These are phyloP conservation scores for Limnothrissa miodon DNA, from an alignment of 2,113 vertebrate genomes.

Conservation along the genomic window DNA sequence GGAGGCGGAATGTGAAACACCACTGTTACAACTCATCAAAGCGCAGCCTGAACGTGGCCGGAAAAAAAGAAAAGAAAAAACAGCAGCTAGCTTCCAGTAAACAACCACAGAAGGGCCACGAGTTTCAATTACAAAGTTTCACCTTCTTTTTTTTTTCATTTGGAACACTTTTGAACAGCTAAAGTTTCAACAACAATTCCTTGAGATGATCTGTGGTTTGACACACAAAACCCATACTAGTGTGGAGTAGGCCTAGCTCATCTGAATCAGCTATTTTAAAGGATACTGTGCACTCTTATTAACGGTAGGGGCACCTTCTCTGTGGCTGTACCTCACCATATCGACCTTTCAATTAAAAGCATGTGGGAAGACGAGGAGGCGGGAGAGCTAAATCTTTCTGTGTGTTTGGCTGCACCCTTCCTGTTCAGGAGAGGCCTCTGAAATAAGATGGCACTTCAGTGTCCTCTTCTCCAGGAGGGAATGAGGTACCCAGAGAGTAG, in stretches of 20 bases:
- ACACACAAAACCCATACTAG: neutral
- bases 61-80: neutral
- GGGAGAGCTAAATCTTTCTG: neutral
- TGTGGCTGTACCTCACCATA: neutral
- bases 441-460: neutral
- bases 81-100: conserved; percentile 2
- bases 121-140: neutral
- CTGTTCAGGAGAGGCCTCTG: neutral
- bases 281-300: neutral
- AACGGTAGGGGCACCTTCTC: neutral
- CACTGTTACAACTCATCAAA: conserved; percentile 19
- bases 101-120: neutral
- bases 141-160: neutral
- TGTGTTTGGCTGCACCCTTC: conserved; percentile 12
- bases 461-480: neutral
- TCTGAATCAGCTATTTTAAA: neutral
- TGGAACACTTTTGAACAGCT: neutral
- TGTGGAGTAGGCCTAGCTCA: neutral
- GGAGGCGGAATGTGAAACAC: conserved; percentile 22
- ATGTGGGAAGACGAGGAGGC: neutral
- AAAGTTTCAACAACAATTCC: neutral
- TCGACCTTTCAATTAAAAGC: conserved; percentile 3
- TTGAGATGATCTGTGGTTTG: neutral
- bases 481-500: conserved; percentile 69
- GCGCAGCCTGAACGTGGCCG: conserved; percentile 18